phyloP scores from a whole-genome alignment of 53 echinoderm and acorn worm genomes.

The Astropecten irregularis region DNA sequence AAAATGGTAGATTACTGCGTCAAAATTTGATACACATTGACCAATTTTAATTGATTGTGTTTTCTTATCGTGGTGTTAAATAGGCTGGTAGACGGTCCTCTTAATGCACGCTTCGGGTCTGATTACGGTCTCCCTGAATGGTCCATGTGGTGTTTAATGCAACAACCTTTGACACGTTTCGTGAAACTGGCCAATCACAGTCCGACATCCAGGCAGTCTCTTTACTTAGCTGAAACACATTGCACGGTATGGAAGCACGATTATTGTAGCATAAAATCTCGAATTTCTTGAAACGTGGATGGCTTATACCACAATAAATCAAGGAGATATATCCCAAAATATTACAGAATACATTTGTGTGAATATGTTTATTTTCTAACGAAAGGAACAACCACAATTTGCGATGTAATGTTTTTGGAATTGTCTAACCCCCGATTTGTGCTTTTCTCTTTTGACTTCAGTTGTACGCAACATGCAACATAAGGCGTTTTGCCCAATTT shows the following conservation, averaged over 20 bases:
- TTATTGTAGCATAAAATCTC: neutral
- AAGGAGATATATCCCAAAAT: neutral
- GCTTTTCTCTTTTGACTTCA: too few species aligned
- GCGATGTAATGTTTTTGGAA: neutral
- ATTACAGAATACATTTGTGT: neutral
- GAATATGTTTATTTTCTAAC: neutral
- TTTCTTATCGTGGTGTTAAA: neutral
- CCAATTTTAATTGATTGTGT: neutral
- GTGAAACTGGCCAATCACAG: slow-evolving; percentile 46
- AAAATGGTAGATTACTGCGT: neutral
- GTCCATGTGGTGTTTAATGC: neutral
- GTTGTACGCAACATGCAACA: too few species aligned
- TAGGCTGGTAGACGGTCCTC: neutral
- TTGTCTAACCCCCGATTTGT: too few species aligned
- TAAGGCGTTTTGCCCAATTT: slow-evolving; percentile 1
- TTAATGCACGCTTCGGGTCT: neutral
- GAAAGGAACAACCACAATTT: neutral
- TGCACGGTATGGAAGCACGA: neutral
- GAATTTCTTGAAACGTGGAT: neutral
- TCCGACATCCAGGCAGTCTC: slow-evolving; percentile 52
- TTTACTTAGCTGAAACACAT: neutral
- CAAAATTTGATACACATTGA: neutral
- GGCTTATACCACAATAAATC: neutral
- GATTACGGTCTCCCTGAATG: neutral
- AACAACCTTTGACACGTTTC: neutral